Percentiles rank a stretch among this genome's conserved stretches.
phyloP scores from a whole-genome alignment of 2,113 vertebrate genomes.

The Anser brachyrhynchus region DNA sequence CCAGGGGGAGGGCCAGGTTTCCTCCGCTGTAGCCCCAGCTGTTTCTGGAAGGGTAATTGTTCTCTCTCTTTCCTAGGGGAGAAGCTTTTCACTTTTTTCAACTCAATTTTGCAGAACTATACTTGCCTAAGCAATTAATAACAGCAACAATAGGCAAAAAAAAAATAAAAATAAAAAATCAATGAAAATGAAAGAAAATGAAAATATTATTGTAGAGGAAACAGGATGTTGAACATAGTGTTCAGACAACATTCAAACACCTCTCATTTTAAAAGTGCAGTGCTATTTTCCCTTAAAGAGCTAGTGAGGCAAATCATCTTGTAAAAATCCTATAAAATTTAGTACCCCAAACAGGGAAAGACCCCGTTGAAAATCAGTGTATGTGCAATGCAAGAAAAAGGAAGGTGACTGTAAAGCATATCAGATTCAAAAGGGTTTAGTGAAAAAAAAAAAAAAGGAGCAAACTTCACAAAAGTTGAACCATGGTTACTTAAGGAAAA shows the following conservation, averaged over 20 bases:
- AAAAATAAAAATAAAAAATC: no score
- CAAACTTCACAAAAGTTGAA: not conserved
- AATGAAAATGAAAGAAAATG: not conserved
- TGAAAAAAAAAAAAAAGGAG: not conserved
- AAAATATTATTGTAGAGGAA: not conserved
- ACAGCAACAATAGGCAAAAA: fast-evolving
- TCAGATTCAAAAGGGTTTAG: not conserved
- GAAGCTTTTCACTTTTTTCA: not conserved
- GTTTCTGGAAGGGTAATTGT: not conserved
- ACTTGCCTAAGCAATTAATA: not conserved
- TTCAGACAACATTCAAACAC: fast-evolving
- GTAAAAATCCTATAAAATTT: not conserved
- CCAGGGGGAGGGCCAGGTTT: fast-evolving
- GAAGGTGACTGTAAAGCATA: not conserved
- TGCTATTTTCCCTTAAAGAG: not conserved
- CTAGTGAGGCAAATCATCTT: not conserved
- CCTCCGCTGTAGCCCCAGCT: not conserved
- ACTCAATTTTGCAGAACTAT: not conserved
- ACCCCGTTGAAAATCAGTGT: not conserved
- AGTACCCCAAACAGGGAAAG: not conserved
- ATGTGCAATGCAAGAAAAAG: not conserved
- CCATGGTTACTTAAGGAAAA: not conserved
- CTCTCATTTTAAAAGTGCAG: not conserved
- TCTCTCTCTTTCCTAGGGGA: not conserved
- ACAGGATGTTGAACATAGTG: not conserved